Percentiles rank a stretch among this genome's conserved stretches.
Evolutionary conservation across 2,113 vertebrate species (phyloP).

Genomic region (Leuciscus idus): DNA sequence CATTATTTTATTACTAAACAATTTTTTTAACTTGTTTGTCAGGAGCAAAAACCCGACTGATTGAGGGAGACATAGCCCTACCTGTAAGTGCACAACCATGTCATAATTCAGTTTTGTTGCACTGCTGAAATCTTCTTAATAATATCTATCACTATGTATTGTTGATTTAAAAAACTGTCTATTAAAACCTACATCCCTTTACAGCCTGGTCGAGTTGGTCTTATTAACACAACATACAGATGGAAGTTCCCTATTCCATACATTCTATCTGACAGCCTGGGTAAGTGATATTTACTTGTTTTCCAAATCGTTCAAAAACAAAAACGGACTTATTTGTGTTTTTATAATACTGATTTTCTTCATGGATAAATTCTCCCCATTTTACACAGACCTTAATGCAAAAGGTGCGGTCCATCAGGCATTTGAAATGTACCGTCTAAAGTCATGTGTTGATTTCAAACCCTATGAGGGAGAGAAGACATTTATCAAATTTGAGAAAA

Average conservation of each 20-base stretch:
- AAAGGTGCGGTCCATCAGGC: conserved; percentile 82
- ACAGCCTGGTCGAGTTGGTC: conserved; percentile 75
- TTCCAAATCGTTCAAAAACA: neutral
- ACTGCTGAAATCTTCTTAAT: neutral
- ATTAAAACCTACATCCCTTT: conserved; percentile 34
- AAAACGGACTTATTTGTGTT: neutral
- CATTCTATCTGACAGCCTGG: conserved; percentile 85
- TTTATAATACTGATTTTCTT: neutral
- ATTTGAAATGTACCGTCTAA: conserved; percentile 91
- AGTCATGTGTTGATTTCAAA: conserved; percentile 92
- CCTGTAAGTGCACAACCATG: conserved; percentile 62
- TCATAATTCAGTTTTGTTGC: neutral
- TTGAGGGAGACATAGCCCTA: conserved; percentile 87
- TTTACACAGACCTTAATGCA: conserved; percentile 72
- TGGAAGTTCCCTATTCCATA: conserved; percentile 91
- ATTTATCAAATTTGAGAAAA: conserved; percentile 85
- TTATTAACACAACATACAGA: conserved; percentile 74
- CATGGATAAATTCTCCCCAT: neutral
- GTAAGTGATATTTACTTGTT: conserved; percentile 68
- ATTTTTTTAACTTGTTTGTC: neutral
- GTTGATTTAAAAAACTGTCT: neutral
- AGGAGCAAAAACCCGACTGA: conserved; percentile 81
- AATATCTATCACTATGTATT: neutral
- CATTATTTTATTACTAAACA: neutral
- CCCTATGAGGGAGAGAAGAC: conserved; percentile 87